Evolutionary conservation across 2,113 vertebrate genomes (phyloP), one percentile per base, ranked within the genome.

Genomic region (Diglossa brunneiventris): DNA sequence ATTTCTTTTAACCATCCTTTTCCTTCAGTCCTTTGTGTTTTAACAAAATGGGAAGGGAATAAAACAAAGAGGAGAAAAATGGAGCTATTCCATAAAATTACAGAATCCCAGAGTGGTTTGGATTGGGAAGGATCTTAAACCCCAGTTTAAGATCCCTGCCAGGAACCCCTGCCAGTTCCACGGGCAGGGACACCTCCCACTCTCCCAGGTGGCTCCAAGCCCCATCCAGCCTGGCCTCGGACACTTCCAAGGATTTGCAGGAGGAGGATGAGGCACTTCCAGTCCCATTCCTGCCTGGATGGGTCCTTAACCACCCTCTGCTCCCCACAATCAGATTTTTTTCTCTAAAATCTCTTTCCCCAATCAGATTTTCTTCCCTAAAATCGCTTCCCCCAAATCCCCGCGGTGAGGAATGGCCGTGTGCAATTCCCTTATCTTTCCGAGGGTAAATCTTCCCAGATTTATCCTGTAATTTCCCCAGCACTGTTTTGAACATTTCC

Each of bases 401-500:
- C 15, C 7, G 8, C 1, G 0, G 49, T 4, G 21, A 19, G 13
- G 41, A 10, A 14, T 4, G 41, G 37, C 12, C 31, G 27, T 2
- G 13, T n/a, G 31, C 15, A 46, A 67, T 84, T 66, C 83, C 56
- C 42, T 95, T 56, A 13, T 50, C 77, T 53, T 58, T 13, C 91
- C 41, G 3, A 83, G 53, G 30, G 18, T 28, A 18, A 52, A 30
- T 52, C 44, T 37, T 92, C 80, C 87, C 84, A 42, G 37, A 52
- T 68, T 76, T 62, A 31, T 35, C 59, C 14, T 30, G 24, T 20
- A 3, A 28, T 84, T 92, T 94, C 83, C 89, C 90, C 66, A 31
- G 20, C 69, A 6, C 83, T 42, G 13, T 77, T 96, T 74, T 72
- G 73, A 97, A 83, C 67, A 10, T 77, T 97, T 89, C 61, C 86